Evolutionary conservation across 2,888 invertebrate species (phyloP).

Genomic region (Drosophila picticornis): DNA sequence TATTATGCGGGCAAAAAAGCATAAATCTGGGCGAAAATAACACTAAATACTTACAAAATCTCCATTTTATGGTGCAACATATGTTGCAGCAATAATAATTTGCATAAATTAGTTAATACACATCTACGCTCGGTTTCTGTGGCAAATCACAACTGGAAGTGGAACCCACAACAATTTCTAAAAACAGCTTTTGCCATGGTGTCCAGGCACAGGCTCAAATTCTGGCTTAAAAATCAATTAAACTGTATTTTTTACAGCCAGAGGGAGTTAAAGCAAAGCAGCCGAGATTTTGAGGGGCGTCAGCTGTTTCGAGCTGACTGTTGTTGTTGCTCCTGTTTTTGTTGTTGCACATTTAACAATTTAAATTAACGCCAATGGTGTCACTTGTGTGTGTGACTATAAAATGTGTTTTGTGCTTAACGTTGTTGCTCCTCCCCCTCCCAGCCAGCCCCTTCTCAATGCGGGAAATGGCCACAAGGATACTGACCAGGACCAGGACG

Average conservation of each 20-base stretch:
- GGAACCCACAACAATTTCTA: conserved; percentile 73
- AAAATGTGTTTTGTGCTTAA: conserved; percentile 77
- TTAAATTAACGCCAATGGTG: conserved; percentile 84
- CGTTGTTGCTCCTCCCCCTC: conserved; percentile 34
- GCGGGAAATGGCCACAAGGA: conserved; percentile 55
- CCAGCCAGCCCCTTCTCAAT: conserved; percentile 19
- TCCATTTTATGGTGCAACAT: conserved; percentile 77
- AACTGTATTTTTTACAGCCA: conserved; percentile 74
- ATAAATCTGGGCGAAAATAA: conserved; percentile 75
- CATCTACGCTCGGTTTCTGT: conserved; percentile 53
- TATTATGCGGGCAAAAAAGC: conserved; percentile 57
- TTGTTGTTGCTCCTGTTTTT: conserved; percentile 28
- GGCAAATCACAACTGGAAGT: conserved; percentile 43
- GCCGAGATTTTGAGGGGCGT: conserved; percentile 62
- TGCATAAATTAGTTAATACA: conserved; percentile 77
- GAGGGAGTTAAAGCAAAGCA: conserved; percentile 22
- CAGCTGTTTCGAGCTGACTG: conserved; percentile 41
- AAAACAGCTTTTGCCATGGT: conserved; percentile 77
- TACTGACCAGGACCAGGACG: conserved; percentile 18
- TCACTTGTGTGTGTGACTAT: conserved; percentile 76
- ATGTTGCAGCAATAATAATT: conserved; percentile 80
- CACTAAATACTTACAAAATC: conserved; percentile 81
- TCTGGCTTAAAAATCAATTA: conserved; percentile 80
- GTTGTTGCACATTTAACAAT: conserved; percentile 77
- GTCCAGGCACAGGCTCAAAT: conserved; percentile 70